A percentile compares a stretch with the other conserved stretches of the same genome.
These are phyloP conservation scores for Liposcelis brunnea DNA, from an alignment of 2,888 invertebrate species.

Conservation along the genomic window DNA sequence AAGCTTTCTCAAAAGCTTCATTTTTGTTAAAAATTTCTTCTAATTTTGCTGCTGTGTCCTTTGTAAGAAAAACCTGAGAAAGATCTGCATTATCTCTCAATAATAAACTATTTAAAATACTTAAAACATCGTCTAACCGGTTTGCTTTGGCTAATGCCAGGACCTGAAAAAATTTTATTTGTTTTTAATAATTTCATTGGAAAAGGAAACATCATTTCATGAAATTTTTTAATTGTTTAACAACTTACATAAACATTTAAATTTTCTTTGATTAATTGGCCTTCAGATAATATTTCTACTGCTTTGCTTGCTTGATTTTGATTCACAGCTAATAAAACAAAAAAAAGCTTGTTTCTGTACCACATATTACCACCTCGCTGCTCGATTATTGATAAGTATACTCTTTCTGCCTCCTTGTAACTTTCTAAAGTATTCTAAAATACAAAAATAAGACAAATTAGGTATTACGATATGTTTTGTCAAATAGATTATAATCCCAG, in stretches of 20 bases:
- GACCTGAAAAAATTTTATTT: no score
- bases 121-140: no score
- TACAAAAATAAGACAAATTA: constrained; percentile 15
- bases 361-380: constrained; percentile 35
- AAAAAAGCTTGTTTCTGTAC: constrained; percentile 27
- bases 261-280: constrained; percentile 4
- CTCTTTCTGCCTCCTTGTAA: constrained; percentile 39
- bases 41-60: no score
- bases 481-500: no score
- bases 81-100: no score
- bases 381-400: constrained; percentile 29
- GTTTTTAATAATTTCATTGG: no score
- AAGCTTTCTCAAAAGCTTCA: no score
- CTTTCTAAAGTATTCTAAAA: constrained; percentile 52
- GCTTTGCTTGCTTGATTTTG: constrained; percentile 48
- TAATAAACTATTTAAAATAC: no score
- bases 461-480: no score
- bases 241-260: constrained; percentile 3
- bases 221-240: not conserved
- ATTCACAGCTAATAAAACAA: constrained; percentile 47
- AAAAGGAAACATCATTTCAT: not conserved
- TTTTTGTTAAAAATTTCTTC: no score
- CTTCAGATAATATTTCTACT: constrained; percentile 40
- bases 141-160: constrained; percentile 8
- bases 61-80: no score